A percentile compares a stretch with the other conserved stretches of the same genome.
These are phyloP conservation scores for Sylvia borin DNA, from an alignment of 2,797 vertebrate species.

Conservation along the genomic window DNA sequence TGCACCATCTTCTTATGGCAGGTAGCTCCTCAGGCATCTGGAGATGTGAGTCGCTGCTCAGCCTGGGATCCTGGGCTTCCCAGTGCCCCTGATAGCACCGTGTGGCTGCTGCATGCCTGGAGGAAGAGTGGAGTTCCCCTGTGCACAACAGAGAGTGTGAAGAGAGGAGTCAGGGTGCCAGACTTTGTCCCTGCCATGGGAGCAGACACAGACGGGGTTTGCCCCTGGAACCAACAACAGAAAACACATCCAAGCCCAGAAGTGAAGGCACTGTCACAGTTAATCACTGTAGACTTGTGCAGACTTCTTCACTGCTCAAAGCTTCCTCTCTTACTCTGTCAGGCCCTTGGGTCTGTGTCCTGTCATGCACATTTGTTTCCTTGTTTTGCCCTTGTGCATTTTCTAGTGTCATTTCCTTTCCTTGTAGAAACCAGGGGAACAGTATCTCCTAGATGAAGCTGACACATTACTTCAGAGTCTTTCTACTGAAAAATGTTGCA, in stretches of 20 bases:
- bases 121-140: background rate
- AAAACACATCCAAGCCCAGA: background rate
- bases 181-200: background rate
- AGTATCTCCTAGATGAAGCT: background rate
- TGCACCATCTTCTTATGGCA: background rate
- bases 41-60: background rate
- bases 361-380: background rate
- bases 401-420: background rate
- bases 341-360: background rate
- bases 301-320: background rate
- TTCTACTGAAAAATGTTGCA: background rate
- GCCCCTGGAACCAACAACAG: background rate
- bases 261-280: background rate
- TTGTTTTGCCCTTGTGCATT: background rate
- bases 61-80: background rate
- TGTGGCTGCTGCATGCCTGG: background rate
- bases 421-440: background rate
- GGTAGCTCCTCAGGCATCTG: background rate
- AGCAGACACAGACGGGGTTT: rapidly evolving
- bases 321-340: background rate
- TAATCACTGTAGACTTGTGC: background rate
- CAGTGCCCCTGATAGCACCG: rapidly evolving
- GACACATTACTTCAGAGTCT: conserved; percentile 19
- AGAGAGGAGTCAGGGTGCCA: background rate
- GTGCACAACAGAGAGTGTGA: background rate